Conservation (phyloP, 1,140 invertebrate genomes). For the Doryteuthis pealeii region DNA sequence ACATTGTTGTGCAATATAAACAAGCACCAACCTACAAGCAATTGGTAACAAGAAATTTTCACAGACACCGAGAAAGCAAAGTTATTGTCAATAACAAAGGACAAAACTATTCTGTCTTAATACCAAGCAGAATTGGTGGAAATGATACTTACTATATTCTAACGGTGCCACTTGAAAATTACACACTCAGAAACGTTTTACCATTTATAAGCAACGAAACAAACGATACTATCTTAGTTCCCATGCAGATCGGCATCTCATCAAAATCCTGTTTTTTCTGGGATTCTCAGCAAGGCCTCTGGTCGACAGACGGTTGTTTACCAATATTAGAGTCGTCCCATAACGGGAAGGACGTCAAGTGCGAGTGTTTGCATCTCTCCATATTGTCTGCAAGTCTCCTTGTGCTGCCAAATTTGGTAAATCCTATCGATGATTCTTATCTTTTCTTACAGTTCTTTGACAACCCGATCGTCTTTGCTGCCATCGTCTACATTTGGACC, state of each 20-base stretch:
- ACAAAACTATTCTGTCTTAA: no score
- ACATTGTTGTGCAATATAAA: background rate
- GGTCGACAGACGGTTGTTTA: no score
- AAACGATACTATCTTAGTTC: no score
- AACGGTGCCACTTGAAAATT: no score
- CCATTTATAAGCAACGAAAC: no score
- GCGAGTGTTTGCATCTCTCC: conserved; percentile 37
- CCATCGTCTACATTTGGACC: conserved; percentile 37
- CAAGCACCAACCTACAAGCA: background rate
- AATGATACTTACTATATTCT: no score
- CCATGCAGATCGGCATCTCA: no score
- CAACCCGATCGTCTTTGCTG: conserved; percentile 39
- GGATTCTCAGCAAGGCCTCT: no score
- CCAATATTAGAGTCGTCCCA: no score
- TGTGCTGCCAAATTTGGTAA: conserved; percentile 35
- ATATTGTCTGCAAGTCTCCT: conserved; percentile 37
- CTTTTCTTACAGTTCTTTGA: conserved; percentile 43
- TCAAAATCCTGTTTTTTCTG: no score
- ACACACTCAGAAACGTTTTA: no score
- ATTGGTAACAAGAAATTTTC: background rate
- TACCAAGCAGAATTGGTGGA: no score
- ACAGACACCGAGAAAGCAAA: background rate
- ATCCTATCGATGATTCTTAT: conserved; percentile 33
- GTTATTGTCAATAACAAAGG: background rate
- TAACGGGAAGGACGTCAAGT: background rate